Conservation (phyloP, 37 sponge, comb jelly and placozoan species). For the Agelas oroides region DNA sequence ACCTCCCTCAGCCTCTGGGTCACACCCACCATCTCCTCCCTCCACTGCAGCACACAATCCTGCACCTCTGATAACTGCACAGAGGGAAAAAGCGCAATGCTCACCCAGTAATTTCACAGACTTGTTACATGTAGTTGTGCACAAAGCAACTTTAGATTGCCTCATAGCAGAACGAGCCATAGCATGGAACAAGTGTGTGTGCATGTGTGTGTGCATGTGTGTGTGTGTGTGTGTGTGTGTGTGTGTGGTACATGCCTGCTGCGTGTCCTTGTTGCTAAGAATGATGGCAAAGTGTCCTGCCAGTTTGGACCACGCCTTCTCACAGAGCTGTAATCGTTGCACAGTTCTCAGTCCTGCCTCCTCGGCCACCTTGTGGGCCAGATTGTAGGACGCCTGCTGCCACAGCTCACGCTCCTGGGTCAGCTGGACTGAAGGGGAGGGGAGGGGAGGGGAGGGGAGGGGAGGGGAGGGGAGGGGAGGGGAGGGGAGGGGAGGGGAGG, state of each 20-base stretch:
- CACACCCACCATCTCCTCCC: slow-evolving; percentile 31
- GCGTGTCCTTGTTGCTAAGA: slow-evolving; percentile 77
- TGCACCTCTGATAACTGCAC: slow-evolving; percentile 68
- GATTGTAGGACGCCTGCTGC: slow-evolving; percentile 86
- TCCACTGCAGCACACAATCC: slow-evolving; percentile 61
- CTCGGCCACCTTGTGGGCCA: slow-evolving; percentile 76
- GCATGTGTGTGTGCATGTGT: too few relatives aligned
- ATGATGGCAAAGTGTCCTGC: slow-evolving; percentile 86
- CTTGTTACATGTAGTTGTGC: too few relatives aligned
- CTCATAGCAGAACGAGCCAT: too few relatives aligned
- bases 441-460: neutral
- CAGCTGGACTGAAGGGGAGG: slow-evolving; percentile 42
- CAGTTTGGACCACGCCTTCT: slow-evolving; percentile 88
- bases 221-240: too few relatives aligned
- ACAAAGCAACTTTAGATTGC: too few relatives aligned
- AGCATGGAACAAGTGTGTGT: too few relatives aligned
- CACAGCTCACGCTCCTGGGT: slow-evolving; percentile 85
- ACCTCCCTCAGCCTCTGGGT: slow-evolving; percentile 27
- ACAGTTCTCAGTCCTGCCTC: slow-evolving; percentile 56
- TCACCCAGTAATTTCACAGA: too few relatives aligned
- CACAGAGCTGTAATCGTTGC: slow-evolving; percentile 86
- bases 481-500: neutral
- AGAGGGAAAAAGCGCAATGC: neutral
- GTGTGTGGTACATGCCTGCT: slow-evolving; percentile 68
- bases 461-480: neutral